These are phyloP conservation scores for Erynnis tages DNA, from an alignment of 2,888 invertebrate species.

Conservation along the genomic window DNA sequence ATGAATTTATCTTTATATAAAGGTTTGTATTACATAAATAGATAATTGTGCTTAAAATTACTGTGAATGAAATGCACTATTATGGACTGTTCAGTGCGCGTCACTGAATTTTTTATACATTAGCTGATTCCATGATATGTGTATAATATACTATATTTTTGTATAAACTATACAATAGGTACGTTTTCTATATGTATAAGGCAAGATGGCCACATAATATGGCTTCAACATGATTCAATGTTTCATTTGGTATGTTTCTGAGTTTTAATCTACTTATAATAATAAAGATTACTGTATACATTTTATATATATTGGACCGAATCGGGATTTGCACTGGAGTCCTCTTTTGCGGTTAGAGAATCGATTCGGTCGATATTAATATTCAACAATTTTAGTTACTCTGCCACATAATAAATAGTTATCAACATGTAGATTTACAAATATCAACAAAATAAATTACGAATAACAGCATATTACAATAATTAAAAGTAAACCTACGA, in stretches of 20 bases:
- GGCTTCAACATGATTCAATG: slow-evolving; percentile 60
- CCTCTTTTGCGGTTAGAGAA: slow-evolving; percentile 46
- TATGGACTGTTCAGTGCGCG: slow-evolving; percentile 63
- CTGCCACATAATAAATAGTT: slow-evolving; percentile 80
- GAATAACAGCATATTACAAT: slow-evolving; percentile 79
- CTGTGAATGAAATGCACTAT: slow-evolving; percentile 76
- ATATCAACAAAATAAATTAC: slow-evolving; percentile 82
- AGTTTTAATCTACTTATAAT: slow-evolving; percentile 63
- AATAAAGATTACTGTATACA: slow-evolving; percentile 63
- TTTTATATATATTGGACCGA: slow-evolving; percentile 69
- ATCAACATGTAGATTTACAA: slow-evolving; percentile 81
- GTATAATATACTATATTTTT: slow-evolving; percentile 47
- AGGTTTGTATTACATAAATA: slow-evolving; percentile 61
- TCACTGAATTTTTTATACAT: slow-evolving; percentile 45
- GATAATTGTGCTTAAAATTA: slow-evolving; percentile 73
- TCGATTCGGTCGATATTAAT: slow-evolving; percentile 66
- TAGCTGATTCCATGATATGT: slow-evolving; percentile 56
- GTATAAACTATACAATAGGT: slow-evolving; percentile 44
- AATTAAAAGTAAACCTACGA: slow-evolving; percentile 65
- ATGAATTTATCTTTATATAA: slow-evolving; percentile 64
- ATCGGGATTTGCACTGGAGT: slow-evolving; percentile 47
- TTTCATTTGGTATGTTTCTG: slow-evolving; percentile 61
- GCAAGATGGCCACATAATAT: slow-evolving; percentile 78
- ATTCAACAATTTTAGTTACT: slow-evolving; percentile 76
- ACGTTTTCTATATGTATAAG: slow-evolving; percentile 51